Conservation (phyloP, 92 coral and sea anemone species). For the Parazoanthus darwini region DNA sequence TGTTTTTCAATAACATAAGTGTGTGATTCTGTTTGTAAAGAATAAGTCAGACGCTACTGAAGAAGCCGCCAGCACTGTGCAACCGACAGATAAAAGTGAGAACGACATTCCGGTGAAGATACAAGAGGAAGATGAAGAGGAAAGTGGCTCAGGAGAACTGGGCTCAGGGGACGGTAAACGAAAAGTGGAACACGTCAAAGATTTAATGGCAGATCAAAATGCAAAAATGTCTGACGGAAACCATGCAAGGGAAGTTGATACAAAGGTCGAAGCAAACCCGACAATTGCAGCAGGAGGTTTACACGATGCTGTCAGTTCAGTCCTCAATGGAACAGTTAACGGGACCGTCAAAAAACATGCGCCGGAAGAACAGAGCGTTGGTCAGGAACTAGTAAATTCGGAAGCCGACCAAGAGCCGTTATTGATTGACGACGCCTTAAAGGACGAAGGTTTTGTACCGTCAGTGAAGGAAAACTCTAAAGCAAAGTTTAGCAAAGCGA, state of each 20-base stretch:
- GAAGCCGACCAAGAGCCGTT: neutral
- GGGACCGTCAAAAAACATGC: neutral
- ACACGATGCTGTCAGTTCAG: neutral
- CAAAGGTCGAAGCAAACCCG: neutral
- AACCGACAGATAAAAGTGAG: neutral
- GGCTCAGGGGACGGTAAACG: neutral
- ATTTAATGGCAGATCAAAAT: neutral
- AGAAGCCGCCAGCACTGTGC: neutral
- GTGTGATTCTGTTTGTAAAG: neutral
- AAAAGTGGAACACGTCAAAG: neutral
- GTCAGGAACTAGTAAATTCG: neutral
- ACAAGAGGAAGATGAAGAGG: neutral
- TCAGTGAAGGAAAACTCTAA: neutral
- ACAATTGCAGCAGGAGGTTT: neutral
- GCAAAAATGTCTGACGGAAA: neutral
- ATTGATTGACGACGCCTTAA: neutral
- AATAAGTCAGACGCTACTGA: neutral
- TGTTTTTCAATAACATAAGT: too few species aligned
- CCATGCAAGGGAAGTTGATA: neutral
- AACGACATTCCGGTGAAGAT: neutral
- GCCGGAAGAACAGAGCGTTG: neutral
- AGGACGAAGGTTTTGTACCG: neutral
- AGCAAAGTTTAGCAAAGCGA: neutral
- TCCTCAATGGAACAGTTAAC: neutral
- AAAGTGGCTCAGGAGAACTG: conserved; percentile 2